Percentiles rank a stretch among this genome's conserved stretches.
Conservation (phyloP, 92 coral and sea anemone genomes). For the Actinernus sp. region DNA sequence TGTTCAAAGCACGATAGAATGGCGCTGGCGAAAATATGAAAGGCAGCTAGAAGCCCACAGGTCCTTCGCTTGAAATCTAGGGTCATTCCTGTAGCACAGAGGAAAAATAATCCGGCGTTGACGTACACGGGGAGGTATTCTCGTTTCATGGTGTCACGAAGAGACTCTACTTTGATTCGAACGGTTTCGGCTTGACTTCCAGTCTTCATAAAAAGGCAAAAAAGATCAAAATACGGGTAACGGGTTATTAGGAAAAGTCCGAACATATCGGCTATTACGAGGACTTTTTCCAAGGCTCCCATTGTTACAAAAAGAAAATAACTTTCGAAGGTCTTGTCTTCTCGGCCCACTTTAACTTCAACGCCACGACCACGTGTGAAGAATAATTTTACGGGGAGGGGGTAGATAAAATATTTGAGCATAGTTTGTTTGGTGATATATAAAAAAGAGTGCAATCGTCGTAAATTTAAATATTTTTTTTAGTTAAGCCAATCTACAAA, state of each 20-base stretch:
- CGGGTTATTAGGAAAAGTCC: conserved; percentile 91
- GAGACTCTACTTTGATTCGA: conserved; percentile 29
- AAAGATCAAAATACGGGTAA: conserved; percentile 87
- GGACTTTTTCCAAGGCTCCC: conserved; percentile 75
- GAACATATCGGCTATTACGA: conserved; percentile 69
- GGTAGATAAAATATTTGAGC: no score
- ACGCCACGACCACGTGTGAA: no score
- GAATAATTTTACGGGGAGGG: no score
- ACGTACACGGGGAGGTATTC: conserved; percentile 71
- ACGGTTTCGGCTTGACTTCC: conserved; percentile 48
- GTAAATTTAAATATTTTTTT: no score
- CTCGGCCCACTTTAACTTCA: no score
- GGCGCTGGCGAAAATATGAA: conserved; percentile 72
- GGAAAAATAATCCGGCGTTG: conserved; percentile 80
- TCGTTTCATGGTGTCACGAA: conserved; percentile 54
- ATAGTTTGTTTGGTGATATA: no score
- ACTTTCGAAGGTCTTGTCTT: no score
- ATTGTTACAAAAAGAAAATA: no score
- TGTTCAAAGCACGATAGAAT: conserved; percentile 57
- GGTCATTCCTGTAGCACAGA: conserved; percentile 97
- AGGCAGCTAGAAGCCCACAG: conserved; percentile 80
- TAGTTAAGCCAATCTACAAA: no score
- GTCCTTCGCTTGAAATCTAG: conserved; percentile 79
- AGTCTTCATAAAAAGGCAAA: conserved; percentile 72
- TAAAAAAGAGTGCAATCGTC: no score